Percentiles rank a stretch among this genome's conserved stretches.
phyloP scores from a whole-genome alignment of 2,797 vertebrate genomes.

The Ctenochaetus hawaiiensis region DNA sequence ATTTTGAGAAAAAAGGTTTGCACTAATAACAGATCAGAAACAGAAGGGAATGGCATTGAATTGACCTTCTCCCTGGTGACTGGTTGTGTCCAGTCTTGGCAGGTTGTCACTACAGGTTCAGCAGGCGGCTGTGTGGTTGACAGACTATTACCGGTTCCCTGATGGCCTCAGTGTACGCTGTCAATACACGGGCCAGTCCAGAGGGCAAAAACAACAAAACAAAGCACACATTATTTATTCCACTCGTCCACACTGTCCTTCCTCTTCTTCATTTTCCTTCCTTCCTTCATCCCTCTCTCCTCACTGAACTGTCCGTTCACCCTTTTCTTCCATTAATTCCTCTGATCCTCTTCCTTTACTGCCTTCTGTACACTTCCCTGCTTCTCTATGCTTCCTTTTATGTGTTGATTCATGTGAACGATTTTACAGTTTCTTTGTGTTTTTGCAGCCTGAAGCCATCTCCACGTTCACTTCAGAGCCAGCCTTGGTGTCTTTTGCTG shows the following conservation, averaged over 20 bases:
- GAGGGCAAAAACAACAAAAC: background rate
- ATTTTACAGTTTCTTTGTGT: background rate
- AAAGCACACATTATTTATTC: conserved; percentile 26
- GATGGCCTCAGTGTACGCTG: conserved; percentile 39
- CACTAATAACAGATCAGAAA: conserved; percentile 7
- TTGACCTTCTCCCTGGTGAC: conserved; percentile 31
- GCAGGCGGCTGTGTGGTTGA: conserved; percentile 57
- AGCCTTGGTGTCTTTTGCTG: conserved; percentile 94
- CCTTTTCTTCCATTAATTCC: background rate
- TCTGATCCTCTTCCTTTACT: background rate
- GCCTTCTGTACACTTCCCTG: background rate
- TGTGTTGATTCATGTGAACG: background rate
- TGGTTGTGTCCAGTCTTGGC: conserved; percentile 36
- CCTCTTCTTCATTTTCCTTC: background rate
- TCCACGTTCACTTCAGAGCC: conserved; percentile 96
- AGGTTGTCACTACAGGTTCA: conserved; percentile 62
- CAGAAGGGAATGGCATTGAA: conserved; percentile 15
- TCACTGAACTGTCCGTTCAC: background rate
- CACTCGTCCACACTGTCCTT: conserved; percentile 18
- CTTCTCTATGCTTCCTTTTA: background rate
- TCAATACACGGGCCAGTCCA: conserved; percentile 55
- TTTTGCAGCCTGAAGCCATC: conserved; percentile 92
- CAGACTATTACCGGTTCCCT: conserved; percentile 63
- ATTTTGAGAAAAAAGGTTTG: conserved; percentile 7
- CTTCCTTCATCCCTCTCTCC: background rate